Conservation (phyloP, 2,888 invertebrate species). For the Rotaria magnacalcarata region DNA sequence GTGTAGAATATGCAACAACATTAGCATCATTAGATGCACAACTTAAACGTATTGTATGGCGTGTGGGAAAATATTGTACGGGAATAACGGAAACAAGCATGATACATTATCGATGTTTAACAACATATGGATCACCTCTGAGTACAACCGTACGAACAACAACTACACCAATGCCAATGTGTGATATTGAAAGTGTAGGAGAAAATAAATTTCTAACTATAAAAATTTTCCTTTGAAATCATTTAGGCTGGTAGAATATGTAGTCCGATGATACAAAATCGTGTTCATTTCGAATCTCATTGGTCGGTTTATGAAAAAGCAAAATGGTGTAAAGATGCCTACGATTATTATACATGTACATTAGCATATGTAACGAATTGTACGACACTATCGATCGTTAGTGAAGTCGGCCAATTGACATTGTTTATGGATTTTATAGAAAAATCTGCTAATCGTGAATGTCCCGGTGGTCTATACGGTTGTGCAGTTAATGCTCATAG, state of each 20-base stretch:
- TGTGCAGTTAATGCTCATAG: slow-evolving; percentile 39
- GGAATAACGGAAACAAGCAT: slow-evolving; percentile 37
- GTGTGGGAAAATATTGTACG: slow-evolving; percentile 39
- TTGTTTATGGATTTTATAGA: slow-evolving; percentile 44
- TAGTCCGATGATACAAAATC: slow-evolving; percentile 37
- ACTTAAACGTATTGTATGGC: slow-evolving; percentile 40
- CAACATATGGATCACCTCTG: slow-evolving; percentile 24
- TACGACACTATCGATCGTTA: slow-evolving; percentile 34
- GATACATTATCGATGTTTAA: slow-evolving; percentile 42
- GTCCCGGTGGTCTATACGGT: slow-evolving; percentile 45
- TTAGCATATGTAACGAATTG: slow-evolving; percentile 40
- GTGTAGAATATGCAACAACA: slow-evolving; percentile 35
- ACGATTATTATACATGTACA: slow-evolving; percentile 44
- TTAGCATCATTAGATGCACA: slow-evolving; percentile 37
- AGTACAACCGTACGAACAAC: slow-evolving; percentile 37
- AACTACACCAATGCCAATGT: slow-evolving; percentile 38
- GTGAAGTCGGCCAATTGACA: slow-evolving; percentile 40
- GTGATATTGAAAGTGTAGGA: slow-evolving; percentile 39
- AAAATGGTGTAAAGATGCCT: slow-evolving; percentile 43
- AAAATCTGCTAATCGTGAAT: slow-evolving; percentile 45
- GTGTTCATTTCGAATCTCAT: slow-evolving; percentile 42
- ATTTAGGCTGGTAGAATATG: slow-evolving; percentile 42
- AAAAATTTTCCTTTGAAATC: background rate
- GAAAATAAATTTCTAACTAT: background rate
- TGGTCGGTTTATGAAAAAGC: slow-evolving; percentile 47